phyloP scores from a whole-genome alignment of 2,797 vertebrate species.

The Sciurus vulgaris region DNA sequence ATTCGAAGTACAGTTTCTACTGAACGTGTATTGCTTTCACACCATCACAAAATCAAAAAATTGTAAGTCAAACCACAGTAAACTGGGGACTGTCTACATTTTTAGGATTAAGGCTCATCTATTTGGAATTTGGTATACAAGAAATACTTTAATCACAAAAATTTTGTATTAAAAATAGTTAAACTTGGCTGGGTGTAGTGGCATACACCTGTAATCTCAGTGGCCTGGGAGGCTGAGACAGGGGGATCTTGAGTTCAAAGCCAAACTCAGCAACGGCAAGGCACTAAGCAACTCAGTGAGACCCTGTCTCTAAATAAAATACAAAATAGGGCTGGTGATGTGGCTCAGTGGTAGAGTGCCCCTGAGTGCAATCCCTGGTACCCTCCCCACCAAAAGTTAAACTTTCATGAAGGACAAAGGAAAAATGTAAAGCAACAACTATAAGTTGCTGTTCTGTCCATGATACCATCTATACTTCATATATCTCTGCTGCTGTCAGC shows the following conservation, averaged over 20 bases:
- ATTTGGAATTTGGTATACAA: conserved; percentile 21
- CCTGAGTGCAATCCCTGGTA: too few relatives aligned
- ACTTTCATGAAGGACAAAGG: conserved; percentile 9
- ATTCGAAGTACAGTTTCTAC: background rate
- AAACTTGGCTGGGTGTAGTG: too few relatives aligned
- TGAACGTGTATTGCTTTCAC: background rate
- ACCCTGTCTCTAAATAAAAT: too few relatives aligned
- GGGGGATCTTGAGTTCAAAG: too few relatives aligned
- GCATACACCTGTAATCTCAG: too few relatives aligned
- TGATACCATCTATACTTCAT: background rate
- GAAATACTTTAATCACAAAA: background rate
- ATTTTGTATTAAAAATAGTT: conserved; percentile 13
- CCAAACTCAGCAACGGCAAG: too few relatives aligned
- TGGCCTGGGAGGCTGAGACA: too few relatives aligned
- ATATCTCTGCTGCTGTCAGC: background rate
- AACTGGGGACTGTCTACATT: background rate
- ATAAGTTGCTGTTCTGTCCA: background rate
- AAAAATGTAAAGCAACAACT: background rate
- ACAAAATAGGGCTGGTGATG: too few relatives aligned
- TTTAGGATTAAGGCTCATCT: background rate
- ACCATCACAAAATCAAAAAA: background rate
- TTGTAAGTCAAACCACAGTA: background rate
- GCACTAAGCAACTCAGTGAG: too few relatives aligned
- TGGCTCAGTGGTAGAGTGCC: too few relatives aligned
- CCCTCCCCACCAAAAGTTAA: background rate